Conservation (phyloP, 2,888 invertebrate genomes). For the Lasioglossum calceatum region DNA sequence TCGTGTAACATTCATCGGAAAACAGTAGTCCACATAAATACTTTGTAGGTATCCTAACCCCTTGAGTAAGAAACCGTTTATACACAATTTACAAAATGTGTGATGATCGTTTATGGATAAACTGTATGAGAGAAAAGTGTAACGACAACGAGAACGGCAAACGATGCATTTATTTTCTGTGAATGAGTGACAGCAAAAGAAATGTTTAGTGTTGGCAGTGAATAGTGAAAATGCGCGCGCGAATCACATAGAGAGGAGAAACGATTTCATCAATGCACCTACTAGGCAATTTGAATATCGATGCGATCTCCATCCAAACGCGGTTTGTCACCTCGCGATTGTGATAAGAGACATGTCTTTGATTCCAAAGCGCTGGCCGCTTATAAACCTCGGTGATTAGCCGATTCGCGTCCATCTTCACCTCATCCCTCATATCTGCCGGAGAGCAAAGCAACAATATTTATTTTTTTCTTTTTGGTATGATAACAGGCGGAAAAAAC, state of each 20-base stretch:
- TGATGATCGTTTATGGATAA: not conserved
- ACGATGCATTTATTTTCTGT: not conserved
- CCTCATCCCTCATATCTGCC: slow-evolving; percentile 76
- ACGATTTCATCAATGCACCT: slow-evolving; percentile 65
- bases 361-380: slow-evolving; percentile 83
- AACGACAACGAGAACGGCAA: not conserved
- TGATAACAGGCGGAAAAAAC: slow-evolving; percentile 27
- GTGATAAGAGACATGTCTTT: slow-evolving; percentile 83
- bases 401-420: slow-evolving; percentile 82
- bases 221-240: slow-evolving; percentile 42
- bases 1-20: not conserved
- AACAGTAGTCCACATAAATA: not conserved
- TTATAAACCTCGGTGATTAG: slow-evolving; percentile 83
- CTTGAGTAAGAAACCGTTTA: not conserved
- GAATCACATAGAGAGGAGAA: slow-evolving; percentile 37
- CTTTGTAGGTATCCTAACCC: not conserved
- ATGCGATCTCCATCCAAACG: slow-evolving; percentile 83
- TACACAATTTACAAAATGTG: not conserved
- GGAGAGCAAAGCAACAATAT: not conserved
- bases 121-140: not conserved
- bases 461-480: slow-evolving; percentile 7
- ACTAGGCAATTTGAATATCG: slow-evolving; percentile 81
- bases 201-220: not conserved
- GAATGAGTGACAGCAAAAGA: not conserved
- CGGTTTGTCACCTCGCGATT: slow-evolving; percentile 83